A percentile compares a stretch with the other conserved stretches of the same genome.
phyloP scores from a whole-genome alignment of 2,888 invertebrate genomes.

The Baccha elongata region DNA sequence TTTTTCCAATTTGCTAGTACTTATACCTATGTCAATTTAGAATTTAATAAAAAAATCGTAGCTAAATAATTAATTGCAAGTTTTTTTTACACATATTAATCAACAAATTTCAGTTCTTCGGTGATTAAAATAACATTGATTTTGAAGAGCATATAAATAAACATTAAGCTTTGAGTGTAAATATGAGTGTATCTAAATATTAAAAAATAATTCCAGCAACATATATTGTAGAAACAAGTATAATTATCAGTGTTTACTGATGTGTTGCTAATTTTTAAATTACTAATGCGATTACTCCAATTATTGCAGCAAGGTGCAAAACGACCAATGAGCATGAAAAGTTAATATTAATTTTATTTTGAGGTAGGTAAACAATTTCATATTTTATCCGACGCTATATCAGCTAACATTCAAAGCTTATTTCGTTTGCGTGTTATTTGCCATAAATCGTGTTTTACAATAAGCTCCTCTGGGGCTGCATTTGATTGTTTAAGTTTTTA shows the following conservation, averaged over 20 bases:
- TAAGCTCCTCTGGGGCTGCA: background rate
- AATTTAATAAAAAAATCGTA: too few relatives aligned
- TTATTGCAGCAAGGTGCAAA: conserved; percentile 10
- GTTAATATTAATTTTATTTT: background rate
- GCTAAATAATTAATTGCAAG: too few relatives aligned
- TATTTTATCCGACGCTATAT: background rate
- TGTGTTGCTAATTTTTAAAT: conserved; percentile 21
- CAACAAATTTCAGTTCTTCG: too few relatives aligned
- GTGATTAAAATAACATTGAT: too few relatives aligned
- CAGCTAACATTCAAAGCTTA: background rate
- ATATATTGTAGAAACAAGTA: conserved; percentile 6
- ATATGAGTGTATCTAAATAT: background rate
- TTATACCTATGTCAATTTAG: too few relatives aligned
- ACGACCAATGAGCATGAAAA: conserved; percentile 5
- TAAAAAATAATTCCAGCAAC: background rate
- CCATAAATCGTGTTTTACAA: background rate
- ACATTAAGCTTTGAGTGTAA: background rate
- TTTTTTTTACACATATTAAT: too few relatives aligned
- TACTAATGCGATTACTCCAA: conserved; percentile 26
- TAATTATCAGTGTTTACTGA: conserved; percentile 35
- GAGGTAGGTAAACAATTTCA: conserved; percentile 3
- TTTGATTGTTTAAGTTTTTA: background rate
- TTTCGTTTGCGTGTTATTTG: background rate
- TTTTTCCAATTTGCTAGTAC: too few relatives aligned
- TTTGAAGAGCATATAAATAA: too few relatives aligned